Base-by-base conservation (phyloP, 2,113 vertebrate species). In the Hoplias malabaricus region DNA sequence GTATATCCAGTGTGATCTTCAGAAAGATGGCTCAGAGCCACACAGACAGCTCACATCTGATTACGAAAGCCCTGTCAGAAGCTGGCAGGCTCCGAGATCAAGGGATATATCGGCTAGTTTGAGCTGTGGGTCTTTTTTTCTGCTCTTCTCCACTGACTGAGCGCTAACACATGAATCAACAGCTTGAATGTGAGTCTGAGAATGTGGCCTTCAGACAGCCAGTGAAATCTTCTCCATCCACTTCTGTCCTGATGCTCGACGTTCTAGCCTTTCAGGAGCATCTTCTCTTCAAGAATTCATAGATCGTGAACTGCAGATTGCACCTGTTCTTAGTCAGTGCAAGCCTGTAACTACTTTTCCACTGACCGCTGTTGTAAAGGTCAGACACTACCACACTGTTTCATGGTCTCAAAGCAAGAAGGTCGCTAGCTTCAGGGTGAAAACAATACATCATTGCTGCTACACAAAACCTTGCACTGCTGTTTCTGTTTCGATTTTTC, bases 71-170 rank as follows among this genome's bases (percentile, higher is more conserved):
- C 27, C 74, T 84, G 86, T 86, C 85, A 87, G 84, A 87, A 83
- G 79, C 85, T 84, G 79, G 56, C 79, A 61, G 80, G 67, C 42
- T 80, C 79, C 61, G 66, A 86, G 86, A 84, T 77, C 82, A 80
- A 82, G 73, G 75, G 88, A 89, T 89, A 81, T 81, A 88, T 90
- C 86, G 56, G 56, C 27, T 13, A 29, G 54, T 31, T 25, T 59
- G 27, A 85, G 86, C 88, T 84, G 84, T 83, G 85, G 86, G 87
- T 88, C 84, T 82, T 84, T 78, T 86, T n/a, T n/a, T n/a, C 50
- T 29, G 42, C 40, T 27, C 56, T 61, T 25, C 23, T 53, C 29
- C 34, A 40, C 27, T 13, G 16, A n/a, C n/a, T 48, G 69, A 74
- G 42, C 29, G 71, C n/a, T 11, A 33, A 74, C 46, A 61, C 40